Base-by-base conservation (phyloP, 2,797 vertebrate genomes). In the Syndactyla subalaris region DNA sequence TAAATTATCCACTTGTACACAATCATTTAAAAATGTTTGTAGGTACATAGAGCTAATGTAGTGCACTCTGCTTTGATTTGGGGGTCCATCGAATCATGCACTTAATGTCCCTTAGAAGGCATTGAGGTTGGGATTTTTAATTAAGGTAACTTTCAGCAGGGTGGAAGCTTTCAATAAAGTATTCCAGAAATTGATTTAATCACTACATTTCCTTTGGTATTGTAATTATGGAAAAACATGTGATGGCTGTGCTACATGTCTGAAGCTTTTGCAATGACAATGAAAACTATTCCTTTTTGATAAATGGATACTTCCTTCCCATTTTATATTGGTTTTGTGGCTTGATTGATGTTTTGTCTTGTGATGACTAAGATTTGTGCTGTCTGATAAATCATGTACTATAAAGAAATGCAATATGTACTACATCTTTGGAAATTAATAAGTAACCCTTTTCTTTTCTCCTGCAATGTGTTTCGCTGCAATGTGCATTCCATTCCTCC, bases 401-500 rank as follows among this genome's bases (percentile, higher is more conserved):
- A 34, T 96, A 72, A 95, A 74, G 75, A 88, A 96, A 94, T 97
- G 96, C 78, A 92, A 70, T 94, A 76, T 95, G 68, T 96, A 17
- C 86, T 96, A 93, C 77, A 85, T 88, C 91, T 96, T 91, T 96
- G 92, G 71, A 96, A 97, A 97, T 96, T 95, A 97, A 97, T 95
- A 92, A 97, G 87, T 97, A 97, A 97, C 96, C 91, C 96, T 89
- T 97, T 95, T 98, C 96, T 98, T 98, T 85, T 97, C 94, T 98
- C 92, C 85, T 96, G 93, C 95, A 89, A 84, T 93, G 90, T 98
- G 95, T 96, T 96, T 97, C 61, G 93, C 97, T 97, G 94, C 97
- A 97, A 82, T 97, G 86, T 96, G 88, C 96, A 96, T 97, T 97
- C 97, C 97, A 96, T 98, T 97, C 97, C 97, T 97, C 96, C 97